Evolutionary conservation across 2,797 vertebrate genomes (phyloP).

Genomic region (Huso huso): DNA sequence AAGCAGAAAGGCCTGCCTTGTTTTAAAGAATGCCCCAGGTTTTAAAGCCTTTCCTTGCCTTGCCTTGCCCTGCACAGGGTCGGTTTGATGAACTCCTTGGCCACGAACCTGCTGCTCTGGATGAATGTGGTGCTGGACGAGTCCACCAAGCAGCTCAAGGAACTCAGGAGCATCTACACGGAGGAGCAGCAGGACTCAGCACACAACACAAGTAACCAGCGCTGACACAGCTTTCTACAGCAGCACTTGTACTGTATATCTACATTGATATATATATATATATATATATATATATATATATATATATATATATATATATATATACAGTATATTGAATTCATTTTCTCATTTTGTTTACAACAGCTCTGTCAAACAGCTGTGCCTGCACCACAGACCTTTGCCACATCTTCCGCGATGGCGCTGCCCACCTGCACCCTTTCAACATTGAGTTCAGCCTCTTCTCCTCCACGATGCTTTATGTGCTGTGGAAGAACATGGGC

Average conservation of each 20-base stretch:
- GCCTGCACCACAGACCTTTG: constrained; percentile 6
- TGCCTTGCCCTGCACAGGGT: not conserved
- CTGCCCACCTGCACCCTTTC: constrained; percentile 5
- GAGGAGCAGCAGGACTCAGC: constrained; percentile 13
- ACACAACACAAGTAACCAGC: not conserved
- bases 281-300: too few species aligned
- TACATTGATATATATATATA: too few species aligned
- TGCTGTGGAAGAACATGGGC: constrained; percentile 12
- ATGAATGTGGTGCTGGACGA: constrained; percentile 3
- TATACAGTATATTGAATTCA: too few species aligned
- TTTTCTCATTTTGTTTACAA: not conserved
- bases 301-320: too few species aligned
- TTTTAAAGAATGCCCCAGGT: too few species aligned
- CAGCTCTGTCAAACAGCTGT: constrained; percentile 1
- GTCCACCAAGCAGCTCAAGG: constrained; percentile 14
- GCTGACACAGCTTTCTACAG: not conserved
- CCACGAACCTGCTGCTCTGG: not conserved
- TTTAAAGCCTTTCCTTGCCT: too few species aligned
- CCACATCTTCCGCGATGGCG: constrained; percentile 8
- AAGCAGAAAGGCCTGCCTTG: too few species aligned
- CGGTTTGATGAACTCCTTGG: constrained; percentile 7
- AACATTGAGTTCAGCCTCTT: constrained; percentile 16
- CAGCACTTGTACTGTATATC: not conserved
- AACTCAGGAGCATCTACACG: constrained; percentile 24
- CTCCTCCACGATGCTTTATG: constrained; percentile 10